Conservation (phyloP, 2,113 vertebrate genomes). For the Pelodiscus sinensis region DNA sequence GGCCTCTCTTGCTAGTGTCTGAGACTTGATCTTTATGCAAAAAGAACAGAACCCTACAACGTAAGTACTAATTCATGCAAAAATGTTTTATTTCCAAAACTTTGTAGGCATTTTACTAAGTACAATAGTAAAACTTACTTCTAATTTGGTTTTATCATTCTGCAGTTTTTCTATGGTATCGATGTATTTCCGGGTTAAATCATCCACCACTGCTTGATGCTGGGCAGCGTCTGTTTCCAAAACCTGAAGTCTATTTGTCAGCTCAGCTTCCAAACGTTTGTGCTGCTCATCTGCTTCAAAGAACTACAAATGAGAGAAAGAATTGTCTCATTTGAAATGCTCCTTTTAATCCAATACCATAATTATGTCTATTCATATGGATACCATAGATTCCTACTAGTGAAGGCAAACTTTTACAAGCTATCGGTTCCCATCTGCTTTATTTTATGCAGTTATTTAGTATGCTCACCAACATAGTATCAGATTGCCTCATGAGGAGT, state of each 20-base stretch:
- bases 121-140: conserved; percentile 80
- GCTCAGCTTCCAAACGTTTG: conserved; percentile 86
- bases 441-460: not conserved
- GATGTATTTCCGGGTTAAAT: conserved; percentile 87
- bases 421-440: not conserved
- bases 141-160: conserved; percentile 91
- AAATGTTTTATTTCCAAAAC: conserved; percentile 32
- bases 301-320: conserved; percentile 79
- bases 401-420: not conserved
- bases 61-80: conserved; percentile 30
- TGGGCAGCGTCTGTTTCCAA: conserved; percentile 87
- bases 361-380: not conserved
- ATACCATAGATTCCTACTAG: not conserved
- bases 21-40: conserved; percentile 88
- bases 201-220: conserved; percentile 89
- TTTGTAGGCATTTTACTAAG: conserved; percentile 31
- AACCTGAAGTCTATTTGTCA: conserved; percentile 82
- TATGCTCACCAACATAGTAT: not conserved
- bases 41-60: conserved; percentile 57
- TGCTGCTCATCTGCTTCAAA: conserved; percentile 96
- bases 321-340: not conserved
- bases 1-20: conserved; percentile 92
- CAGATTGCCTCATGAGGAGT: not conserved
- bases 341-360: not conserved
- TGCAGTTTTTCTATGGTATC: conserved; percentile 94